phyloP scores from a whole-genome alignment of 2,888 invertebrate genomes.

The Elegia similella region DNA sequence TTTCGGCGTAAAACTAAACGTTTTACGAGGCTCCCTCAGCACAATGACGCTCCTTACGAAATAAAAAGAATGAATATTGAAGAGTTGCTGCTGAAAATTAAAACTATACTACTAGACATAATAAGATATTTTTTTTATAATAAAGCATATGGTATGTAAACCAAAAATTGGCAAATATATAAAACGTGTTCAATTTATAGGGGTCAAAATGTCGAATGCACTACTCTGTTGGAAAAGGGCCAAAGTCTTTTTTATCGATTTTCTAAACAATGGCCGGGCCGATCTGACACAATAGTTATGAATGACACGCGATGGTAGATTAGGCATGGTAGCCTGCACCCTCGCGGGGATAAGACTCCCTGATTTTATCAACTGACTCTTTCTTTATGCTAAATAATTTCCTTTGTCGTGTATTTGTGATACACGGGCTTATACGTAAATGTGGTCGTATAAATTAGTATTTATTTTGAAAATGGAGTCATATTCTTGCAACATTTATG shows the following conservation, averaged over 20 bases:
- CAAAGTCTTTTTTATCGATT: constrained; percentile 76
- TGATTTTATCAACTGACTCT: constrained; percentile 9
- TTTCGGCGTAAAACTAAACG: no score
- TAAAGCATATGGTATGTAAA: neutral
- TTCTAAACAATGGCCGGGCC: constrained; percentile 63
- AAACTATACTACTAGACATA: no score
- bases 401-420: neutral
- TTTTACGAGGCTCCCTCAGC: no score
- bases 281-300: constrained; percentile 73
- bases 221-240: constrained; percentile 60
- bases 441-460: no score
- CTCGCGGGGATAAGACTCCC: constrained; percentile 23
- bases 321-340: constrained; percentile 61
- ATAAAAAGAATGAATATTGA: no score
- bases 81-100: no score
- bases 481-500: no score
- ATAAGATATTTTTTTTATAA: no score
- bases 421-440: no score
- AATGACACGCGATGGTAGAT: constrained; percentile 76
- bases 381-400: constrained; percentile 2
- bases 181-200: constrained; percentile 7
- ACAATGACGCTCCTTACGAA: no score
- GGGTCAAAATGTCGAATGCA: constrained; percentile 21
- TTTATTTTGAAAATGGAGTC: no score
- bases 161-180: neutral